Evolutionary conservation across 2,888 invertebrate species (phyloP).

Genomic region (Apodemia mormo): DNA sequence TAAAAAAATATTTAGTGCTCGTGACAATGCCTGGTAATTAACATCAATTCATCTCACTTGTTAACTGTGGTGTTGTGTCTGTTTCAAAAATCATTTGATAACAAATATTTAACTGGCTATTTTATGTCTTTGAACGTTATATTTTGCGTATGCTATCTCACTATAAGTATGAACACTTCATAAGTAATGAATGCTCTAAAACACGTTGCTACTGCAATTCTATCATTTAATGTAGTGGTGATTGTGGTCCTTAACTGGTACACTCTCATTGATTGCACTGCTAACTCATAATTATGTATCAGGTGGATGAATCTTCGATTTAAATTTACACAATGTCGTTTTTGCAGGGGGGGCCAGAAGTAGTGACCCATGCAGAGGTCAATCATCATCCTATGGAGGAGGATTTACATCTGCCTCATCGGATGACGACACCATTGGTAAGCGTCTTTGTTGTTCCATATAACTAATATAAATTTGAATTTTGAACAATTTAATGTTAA

Average conservation of each 20-base stretch:
- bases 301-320: neutral
- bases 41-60: neutral
- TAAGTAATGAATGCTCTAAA: neutral
- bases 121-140: neutral
- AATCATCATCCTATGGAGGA: conserved; percentile 81
- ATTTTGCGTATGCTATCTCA: neutral
- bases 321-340: neutral
- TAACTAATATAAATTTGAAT: too few species aligned
- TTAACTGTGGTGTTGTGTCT: neutral
- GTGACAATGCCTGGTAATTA: neutral
- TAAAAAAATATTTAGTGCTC: neutral
- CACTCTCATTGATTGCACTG: conserved; percentile 6
- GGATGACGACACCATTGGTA: conserved; percentile 81
- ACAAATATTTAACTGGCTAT: neutral
- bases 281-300: neutral
- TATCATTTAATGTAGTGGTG: conserved; percentile 5
- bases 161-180: neutral
- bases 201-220: conserved; percentile 27
- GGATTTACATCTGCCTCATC: conserved; percentile 83
- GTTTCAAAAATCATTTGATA: neutral
- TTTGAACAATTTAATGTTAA: too few species aligned
- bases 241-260: neutral
- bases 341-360: conserved; percentile 63
- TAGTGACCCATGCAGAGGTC: conserved; percentile 82
- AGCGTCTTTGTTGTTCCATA: conserved; percentile 34